Percentiles rank a stretch among this genome's conserved stretches.
phyloP scores from a whole-genome alignment of 2,113 vertebrate genomes.

The Datnioides undecimradiatus region DNA sequence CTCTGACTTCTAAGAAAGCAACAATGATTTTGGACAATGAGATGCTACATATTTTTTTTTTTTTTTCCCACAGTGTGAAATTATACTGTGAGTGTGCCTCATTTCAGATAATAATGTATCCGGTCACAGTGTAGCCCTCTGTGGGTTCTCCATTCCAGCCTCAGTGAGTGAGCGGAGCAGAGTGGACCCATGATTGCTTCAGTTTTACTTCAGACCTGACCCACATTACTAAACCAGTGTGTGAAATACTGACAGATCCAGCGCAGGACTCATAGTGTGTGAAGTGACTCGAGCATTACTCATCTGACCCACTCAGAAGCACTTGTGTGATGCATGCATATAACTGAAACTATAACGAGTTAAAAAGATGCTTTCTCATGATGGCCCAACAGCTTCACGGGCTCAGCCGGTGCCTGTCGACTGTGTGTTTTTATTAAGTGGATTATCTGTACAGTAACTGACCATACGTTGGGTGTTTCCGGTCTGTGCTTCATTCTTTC shows the following conservation, averaged over 20 bases:
- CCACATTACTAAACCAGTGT: neutral
- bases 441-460: slow-evolving; percentile 56
- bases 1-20: slow-evolving; percentile 8
- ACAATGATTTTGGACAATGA: slow-evolving; percentile 17
- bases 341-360: slow-evolving; percentile 44
- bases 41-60: slow-evolving; percentile 2
- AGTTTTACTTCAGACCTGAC: neutral
- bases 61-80: slow-evolving; percentile 4
- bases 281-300: slow-evolving; percentile 8
- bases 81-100: slow-evolving; percentile 7
- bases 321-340: slow-evolving; percentile 71
- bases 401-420: slow-evolving; percentile 28
- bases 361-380: slow-evolving; percentile 26
- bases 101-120: slow-evolving; percentile 26
- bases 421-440: slow-evolving; percentile 46
- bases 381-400: slow-evolving; percentile 40
- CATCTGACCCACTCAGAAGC: slow-evolving; percentile 8
- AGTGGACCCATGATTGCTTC: neutral
- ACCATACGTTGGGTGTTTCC: slow-evolving; percentile 52
- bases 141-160: slow-evolving; percentile 9
- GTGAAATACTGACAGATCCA: neutral
- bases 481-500: slow-evolving; percentile 51
- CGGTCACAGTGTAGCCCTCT: slow-evolving; percentile 12
- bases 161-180: neutral
- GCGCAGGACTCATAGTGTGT: slow-evolving; percentile 12